phyloP scores from a whole-genome alignment of 2,797 vertebrate species.

The Epinephelus awoara region DNA sequence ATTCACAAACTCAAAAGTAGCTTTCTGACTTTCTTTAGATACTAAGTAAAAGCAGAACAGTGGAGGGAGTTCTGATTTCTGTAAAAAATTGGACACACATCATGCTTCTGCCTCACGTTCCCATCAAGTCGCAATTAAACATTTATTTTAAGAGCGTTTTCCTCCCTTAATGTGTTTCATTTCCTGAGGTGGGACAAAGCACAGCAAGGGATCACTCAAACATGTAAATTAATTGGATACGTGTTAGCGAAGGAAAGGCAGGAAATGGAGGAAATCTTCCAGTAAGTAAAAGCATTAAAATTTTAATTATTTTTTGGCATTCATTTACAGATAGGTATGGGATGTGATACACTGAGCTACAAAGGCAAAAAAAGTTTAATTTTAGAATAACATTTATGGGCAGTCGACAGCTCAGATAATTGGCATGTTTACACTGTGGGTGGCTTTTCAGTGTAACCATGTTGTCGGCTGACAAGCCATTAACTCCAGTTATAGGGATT shows the following conservation, averaged over 20 bases:
- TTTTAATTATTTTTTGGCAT: not conserved
- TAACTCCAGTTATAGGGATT: slow-evolving; percentile 50
- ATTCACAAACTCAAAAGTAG: not conserved
- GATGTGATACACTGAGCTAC: slow-evolving; percentile 1
- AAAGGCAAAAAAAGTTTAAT: slow-evolving; percentile 11
- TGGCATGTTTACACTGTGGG: slow-evolving; percentile 61
- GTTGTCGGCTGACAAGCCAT: slow-evolving; percentile 57
- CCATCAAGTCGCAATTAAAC: not conserved
- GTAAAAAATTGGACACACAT: not conserved
- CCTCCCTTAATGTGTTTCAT: not conserved
- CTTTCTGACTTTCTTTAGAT: slow-evolving; percentile 9
- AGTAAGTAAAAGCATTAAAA: not conserved
- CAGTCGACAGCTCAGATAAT: slow-evolving; percentile 44
- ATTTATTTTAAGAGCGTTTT: not conserved
- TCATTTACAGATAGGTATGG: not conserved
- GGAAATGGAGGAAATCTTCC: not conserved
- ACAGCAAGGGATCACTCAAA: not conserved
- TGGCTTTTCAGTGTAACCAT: slow-evolving; percentile 39
- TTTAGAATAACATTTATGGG: slow-evolving; percentile 19
- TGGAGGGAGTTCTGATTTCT: not conserved
- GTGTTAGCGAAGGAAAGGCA: not conserved
- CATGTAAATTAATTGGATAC: not conserved
- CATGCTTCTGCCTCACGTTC: not conserved
- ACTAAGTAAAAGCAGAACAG: not conserved
- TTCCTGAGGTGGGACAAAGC: not conserved